These are phyloP conservation scores for Agrilus planipennis DNA, from an alignment of 1,140 invertebrate genomes.

Conservation along the genomic window DNA sequence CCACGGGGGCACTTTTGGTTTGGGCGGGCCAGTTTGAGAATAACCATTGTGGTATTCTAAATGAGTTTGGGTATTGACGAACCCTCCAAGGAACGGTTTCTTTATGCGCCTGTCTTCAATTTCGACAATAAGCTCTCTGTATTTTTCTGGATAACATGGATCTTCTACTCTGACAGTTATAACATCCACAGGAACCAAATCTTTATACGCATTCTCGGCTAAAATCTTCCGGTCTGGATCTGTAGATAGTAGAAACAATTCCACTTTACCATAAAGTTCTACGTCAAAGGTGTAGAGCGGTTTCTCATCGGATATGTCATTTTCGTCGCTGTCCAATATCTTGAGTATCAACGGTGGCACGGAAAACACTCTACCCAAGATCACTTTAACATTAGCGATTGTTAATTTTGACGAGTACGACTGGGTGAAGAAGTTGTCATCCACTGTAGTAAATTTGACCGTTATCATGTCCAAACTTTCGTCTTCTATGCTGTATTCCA, in stretches of 20 bases:
- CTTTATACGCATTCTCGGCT: conserved; percentile 22
- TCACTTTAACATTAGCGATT: conserved; percentile 13
- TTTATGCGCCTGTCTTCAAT: conserved; percentile 41
- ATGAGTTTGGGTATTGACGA: conserved; percentile 42
- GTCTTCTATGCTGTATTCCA: too few species aligned
- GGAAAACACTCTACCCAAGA: conserved; percentile 11
- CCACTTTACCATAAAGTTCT: conserved; percentile 19
- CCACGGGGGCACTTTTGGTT: conserved; percentile 36
- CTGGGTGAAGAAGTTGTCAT: conserved; percentile 24
- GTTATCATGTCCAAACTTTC: too few species aligned
- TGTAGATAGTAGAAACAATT: conserved; percentile 20
- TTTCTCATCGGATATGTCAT: conserved; percentile 4
- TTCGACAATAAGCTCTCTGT: conserved; percentile 44
- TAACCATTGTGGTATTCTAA: conserved; percentile 48
- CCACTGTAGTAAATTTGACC: conserved; percentile 24
- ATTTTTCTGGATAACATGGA: conserved; percentile 29
- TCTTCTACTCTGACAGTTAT: conserved; percentile 38
- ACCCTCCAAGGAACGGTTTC: conserved; percentile 53
- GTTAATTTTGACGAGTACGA: conserved; percentile 15
- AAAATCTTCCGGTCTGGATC: conserved; percentile 18
- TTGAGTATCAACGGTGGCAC: conserved; percentile 7
- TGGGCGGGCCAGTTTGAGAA: conserved; percentile 48
- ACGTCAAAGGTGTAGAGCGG: conserved; percentile 12
- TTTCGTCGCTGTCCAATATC: conserved; percentile 3
- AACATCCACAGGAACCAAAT: conserved; percentile 33